Evolutionary conservation across 37 sponge, comb jelly and placozoan genomes (phyloP).

Genomic region (Aphrocallistes beatrix): DNA sequence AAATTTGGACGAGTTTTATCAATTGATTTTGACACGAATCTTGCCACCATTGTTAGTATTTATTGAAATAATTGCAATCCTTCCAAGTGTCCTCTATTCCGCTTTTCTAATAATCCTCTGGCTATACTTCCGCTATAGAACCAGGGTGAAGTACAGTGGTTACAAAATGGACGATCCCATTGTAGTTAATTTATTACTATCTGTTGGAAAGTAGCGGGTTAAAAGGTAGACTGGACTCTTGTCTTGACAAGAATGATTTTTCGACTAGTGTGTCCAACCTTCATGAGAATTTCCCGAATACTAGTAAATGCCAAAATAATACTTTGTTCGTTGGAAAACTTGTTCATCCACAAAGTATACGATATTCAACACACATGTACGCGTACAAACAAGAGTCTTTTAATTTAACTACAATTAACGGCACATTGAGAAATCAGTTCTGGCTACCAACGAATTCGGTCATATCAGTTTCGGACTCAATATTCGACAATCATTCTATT

Average conservation of each 20-base stretch:
- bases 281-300: neutral
- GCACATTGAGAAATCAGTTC: too few species aligned
- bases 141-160: neutral
- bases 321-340: neutral
- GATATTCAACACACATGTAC: too few species aligned
- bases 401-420: too few species aligned
- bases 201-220: neutral
- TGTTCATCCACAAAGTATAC: too few species aligned
- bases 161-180: neutral
- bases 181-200: neutral
- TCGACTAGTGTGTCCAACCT: neutral
- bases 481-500: too few species aligned
- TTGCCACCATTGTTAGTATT: slow-evolving; percentile 29
- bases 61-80: slow-evolving; percentile 49
- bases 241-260: too few species aligned
- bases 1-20: too few species aligned
- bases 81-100: slow-evolving; percentile 28
- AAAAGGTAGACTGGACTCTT: too few species aligned
- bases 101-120: neutral
- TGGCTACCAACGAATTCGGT: too few species aligned
- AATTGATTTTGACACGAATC: neutral
- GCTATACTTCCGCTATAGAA: neutral
- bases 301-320: neutral
- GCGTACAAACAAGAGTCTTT: too few species aligned
- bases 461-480: too few species aligned